phyloP scores from a whole-genome alignment of 2,113 vertebrate genomes.

The Apeltes quadracus region DNA sequence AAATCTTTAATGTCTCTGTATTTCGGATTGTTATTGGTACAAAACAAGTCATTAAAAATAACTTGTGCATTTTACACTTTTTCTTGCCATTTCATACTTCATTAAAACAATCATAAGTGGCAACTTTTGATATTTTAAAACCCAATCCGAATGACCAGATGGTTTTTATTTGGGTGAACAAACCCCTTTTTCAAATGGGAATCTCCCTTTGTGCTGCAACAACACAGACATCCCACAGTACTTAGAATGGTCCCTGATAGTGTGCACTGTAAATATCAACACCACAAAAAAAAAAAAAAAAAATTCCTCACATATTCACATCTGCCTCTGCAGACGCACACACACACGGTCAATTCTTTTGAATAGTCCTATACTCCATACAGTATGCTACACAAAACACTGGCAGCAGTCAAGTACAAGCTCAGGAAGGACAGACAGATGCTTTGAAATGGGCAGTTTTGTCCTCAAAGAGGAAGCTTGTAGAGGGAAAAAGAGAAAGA shows the following conservation, averaged over 20 bases:
- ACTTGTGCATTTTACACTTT: not conserved
- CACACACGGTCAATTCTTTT: constrained; percentile 65
- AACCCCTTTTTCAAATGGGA: constrained; percentile 2
- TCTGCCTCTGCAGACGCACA: constrained; percentile 15
- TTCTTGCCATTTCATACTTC: not conserved
- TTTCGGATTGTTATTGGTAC: not conserved
- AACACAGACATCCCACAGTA: constrained; percentile 27
- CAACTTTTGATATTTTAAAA: not conserved
- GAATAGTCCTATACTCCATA: constrained; percentile 67
- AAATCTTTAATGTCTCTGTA: constrained; percentile 2
- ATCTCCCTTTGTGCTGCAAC: not conserved
- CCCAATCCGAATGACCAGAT: not conserved
- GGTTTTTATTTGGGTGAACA: constrained; percentile 21
- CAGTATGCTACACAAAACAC: constrained; percentile 52
- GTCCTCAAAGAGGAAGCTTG: constrained; percentile 27
- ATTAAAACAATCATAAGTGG: not conserved
- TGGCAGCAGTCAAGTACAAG: constrained; percentile 31
- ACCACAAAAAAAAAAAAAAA: not conserved
- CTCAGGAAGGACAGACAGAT: constrained; percentile 39
- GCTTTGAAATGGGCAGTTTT: constrained; percentile 27
- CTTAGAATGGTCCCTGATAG: constrained; percentile 62
- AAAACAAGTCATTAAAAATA: constrained; percentile 21
- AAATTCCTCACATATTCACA: constrained; percentile 32
- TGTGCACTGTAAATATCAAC: constrained; percentile 21
- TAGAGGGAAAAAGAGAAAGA: constrained; percentile 10